A percentile compares a stretch with the other conserved stretches of the same genome.
These are phyloP conservation scores for Patiria pectinifera DNA, from an alignment of 53 echinoderm and acorn worm genomes.

Conservation along the genomic window DNA sequence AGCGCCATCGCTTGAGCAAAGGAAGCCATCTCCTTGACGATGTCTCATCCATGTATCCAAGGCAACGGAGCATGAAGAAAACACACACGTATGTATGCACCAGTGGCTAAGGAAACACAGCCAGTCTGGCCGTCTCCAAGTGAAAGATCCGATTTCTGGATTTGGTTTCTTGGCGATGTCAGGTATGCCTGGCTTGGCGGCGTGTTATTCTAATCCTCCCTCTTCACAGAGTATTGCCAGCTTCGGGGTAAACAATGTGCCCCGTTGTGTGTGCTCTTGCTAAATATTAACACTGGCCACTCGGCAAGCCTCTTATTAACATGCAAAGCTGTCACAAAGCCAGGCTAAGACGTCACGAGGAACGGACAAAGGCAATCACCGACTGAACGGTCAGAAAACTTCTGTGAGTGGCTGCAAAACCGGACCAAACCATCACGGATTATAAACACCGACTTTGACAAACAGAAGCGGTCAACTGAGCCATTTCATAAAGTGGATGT, in stretches of 20 bases:
- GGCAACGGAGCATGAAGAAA: not conserved
- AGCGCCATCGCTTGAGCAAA: constrained; percentile 11
- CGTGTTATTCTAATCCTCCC: constrained; percentile 30
- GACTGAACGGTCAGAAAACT: not conserved
- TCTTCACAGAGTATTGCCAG: constrained; percentile 15
- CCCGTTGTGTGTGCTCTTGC: constrained; percentile 18
- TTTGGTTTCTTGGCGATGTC: not conserved
- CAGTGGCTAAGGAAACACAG: not conserved
- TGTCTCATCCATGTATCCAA: constrained; percentile 4
- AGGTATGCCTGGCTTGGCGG: not conserved
- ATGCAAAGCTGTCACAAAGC: constrained; percentile 18
- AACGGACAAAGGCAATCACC: not conserved
- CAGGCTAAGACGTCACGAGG: not conserved
- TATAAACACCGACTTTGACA: not conserved
- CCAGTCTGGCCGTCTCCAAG: constrained; percentile 12
- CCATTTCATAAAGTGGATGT: not conserved
- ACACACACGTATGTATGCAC: not conserved
- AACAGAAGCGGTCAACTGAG: not conserved
- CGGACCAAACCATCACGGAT: not conserved
- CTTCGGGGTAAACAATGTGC: constrained; percentile 22
- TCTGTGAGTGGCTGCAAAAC: not conserved
- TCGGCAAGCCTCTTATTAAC: not conserved
- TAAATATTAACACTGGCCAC: constrained; percentile 49
- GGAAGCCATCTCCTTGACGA: constrained; percentile 24
- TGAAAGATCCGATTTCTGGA: not conserved